These are phyloP conservation scores for Sceliomorpha sp. DNA, from an alignment of 2,888 invertebrate genomes.

Conservation along the genomic window DNA sequence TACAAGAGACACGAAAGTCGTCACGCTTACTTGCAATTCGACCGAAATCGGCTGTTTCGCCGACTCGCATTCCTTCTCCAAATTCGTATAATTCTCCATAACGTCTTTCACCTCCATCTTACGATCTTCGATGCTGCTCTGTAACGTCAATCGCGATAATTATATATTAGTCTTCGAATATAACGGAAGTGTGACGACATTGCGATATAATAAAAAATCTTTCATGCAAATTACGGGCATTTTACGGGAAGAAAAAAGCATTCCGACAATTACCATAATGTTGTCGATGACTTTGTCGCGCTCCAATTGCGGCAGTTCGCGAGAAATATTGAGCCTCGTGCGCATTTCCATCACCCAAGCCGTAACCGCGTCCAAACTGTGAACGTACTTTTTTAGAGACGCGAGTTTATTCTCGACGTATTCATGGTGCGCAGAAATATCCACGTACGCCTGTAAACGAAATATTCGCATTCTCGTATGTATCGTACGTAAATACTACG, in stretches of 20 bases:
- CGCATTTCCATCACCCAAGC: conserved; percentile 82
- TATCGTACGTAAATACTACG: no score
- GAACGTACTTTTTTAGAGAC: conserved; percentile 82
- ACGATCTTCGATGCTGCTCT: conserved; percentile 82
- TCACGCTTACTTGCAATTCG: conserved; percentile 79
- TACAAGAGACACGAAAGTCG: neutral
- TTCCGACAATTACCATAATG: conserved; percentile 80
- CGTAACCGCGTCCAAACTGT: conserved; percentile 82
- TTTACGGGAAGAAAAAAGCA: no score
- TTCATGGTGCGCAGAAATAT: conserved; percentile 82
- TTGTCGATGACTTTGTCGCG: conserved; percentile 78
- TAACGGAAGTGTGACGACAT: no score
- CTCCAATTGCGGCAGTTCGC: conserved; percentile 79
- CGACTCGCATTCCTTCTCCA: conserved; percentile 83
- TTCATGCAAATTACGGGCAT: no score
- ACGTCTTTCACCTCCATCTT: conserved; percentile 84
- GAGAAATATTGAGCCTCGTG: conserved; percentile 80
- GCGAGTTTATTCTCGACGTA: conserved; percentile 83
- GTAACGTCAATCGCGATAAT: conserved; percentile 31
- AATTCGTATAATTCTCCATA: conserved; percentile 84
- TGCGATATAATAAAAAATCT: no score
- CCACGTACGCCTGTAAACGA: conserved; percentile 78
- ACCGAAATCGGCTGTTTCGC: conserved; percentile 80
- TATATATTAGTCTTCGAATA: no score
- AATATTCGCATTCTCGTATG: no score